Conservation (phyloP, 2,888 invertebrate species). For the Ethmia dodecea region DNA sequence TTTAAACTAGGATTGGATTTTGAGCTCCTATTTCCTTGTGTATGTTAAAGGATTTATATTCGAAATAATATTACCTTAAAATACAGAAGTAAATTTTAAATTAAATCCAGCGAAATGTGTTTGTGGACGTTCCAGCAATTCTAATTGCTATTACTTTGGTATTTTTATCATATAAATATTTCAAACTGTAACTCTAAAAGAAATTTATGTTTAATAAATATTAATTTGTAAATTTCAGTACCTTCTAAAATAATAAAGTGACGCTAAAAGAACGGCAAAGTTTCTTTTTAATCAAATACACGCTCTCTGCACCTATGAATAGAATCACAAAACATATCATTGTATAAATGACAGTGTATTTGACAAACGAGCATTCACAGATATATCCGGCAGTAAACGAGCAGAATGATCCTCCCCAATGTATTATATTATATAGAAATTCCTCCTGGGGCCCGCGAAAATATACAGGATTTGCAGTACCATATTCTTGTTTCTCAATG, state of each 20-base stretch:
- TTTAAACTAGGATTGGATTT: not conserved
- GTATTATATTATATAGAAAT: slow-evolving; percentile 69
- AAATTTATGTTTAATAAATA: too few species aligned
- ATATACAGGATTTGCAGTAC: slow-evolving; percentile 57
- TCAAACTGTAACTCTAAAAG: too few species aligned
- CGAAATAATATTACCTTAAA: not conserved
- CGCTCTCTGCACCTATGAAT: slow-evolving; percentile 22
- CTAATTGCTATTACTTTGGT: too few species aligned
- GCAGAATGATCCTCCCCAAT: slow-evolving; percentile 69
- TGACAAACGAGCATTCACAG: slow-evolving; percentile 74
- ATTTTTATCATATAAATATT: too few species aligned
- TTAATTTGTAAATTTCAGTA: too few species aligned
- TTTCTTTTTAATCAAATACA: too few species aligned
- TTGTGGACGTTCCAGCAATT: too few species aligned
- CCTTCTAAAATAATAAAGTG: too few species aligned
- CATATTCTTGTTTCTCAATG: slow-evolving; percentile 39
- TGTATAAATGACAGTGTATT: slow-evolving; percentile 74
- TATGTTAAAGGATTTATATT: not conserved
- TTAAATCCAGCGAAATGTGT: too few species aligned
- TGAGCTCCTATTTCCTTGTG: not conserved
- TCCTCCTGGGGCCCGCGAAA: slow-evolving; percentile 55
- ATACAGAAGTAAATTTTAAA: not conserved
- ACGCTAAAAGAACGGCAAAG: too few species aligned
- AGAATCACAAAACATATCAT: slow-evolving; percentile 47
- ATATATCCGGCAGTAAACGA: slow-evolving; percentile 69